Conservation (phyloP, 1,140 invertebrate genomes). For the Pogonomyrmex californicus region DNA sequence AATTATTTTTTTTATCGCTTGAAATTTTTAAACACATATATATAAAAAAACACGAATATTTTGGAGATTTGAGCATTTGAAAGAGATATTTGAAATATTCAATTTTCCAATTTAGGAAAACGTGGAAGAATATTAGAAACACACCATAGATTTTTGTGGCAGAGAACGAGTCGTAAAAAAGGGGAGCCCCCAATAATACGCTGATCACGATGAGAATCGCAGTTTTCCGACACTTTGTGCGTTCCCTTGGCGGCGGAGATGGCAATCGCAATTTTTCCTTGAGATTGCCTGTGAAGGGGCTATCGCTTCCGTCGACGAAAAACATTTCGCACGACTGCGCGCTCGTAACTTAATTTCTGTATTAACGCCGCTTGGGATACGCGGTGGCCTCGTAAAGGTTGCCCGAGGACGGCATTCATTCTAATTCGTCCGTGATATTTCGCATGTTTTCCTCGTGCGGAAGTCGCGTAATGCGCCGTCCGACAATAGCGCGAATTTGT, state of each 20-base stretch:
- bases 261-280: conserved; percentile 44
- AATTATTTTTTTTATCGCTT: background rate
- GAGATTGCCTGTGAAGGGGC: conserved; percentile 12
- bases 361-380: background rate
- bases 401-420: conserved; percentile 21
- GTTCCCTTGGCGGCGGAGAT: background rate
- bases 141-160: background rate
- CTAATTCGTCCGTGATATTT: conserved; percentile 38
- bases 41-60: background rate
- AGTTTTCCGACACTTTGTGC: conserved; percentile 16
- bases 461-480: conserved; percentile 24
- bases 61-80: background rate
- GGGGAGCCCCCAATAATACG: background rate
- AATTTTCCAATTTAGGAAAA: background rate
- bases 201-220: conserved; percentile 26
- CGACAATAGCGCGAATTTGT: conserved; percentile 50
- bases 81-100: background rate
- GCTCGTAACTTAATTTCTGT: conserved; percentile 42
- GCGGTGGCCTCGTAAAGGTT: conserved; percentile 12
- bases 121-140: background rate
- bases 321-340: conserved; percentile 35
- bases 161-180: background rate
- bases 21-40: background rate
- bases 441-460: conserved; percentile 3
- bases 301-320: conserved; percentile 31